Conservation (phyloP, 2,113 vertebrate genomes). For the Callipepla squamata region DNA sequence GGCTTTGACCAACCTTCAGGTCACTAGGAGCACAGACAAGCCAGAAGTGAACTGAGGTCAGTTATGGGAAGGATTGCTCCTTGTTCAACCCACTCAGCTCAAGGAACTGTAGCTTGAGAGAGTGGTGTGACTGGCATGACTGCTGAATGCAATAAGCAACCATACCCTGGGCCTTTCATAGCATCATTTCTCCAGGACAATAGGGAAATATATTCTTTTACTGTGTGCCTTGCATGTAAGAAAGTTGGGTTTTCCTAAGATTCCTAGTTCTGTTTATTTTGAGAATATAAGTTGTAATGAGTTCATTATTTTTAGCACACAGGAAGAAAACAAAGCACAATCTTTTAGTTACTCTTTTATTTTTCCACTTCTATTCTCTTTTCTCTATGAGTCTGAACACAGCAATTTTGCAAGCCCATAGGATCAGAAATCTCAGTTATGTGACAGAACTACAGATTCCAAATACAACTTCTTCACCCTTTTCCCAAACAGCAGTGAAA, state of each 20-base stretch:
- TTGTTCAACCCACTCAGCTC: rapidly evolving
- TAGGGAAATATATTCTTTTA: not conserved
- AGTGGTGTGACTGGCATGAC: not conserved
- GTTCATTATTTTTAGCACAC: slow-evolving; percentile 35
- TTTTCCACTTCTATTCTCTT: not conserved
- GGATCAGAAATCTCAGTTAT: not conserved
- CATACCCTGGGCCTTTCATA: not conserved
- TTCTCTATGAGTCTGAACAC: not conserved
- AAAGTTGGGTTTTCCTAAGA: not conserved
- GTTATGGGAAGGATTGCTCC: not conserved
- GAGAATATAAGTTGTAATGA: not conserved
- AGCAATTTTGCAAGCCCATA: not conserved
- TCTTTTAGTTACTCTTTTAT: not conserved
- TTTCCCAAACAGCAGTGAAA: not conserved
- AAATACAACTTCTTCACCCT: not conserved
- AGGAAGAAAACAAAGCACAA: slow-evolving; percentile 5
- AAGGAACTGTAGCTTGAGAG: not conserved
- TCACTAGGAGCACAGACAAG: rapidly evolving
- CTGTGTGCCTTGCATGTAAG: not conserved
- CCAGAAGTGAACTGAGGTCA: not conserved
- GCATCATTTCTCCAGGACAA: not conserved
- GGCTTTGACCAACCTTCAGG: not conserved
- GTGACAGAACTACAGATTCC: not conserved
- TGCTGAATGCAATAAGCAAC: not conserved
- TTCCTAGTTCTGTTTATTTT: not conserved